Evolutionary conservation across 2,888 invertebrate genomes (phyloP).

Genomic region (Dasysyrphus albostriatus): DNA sequence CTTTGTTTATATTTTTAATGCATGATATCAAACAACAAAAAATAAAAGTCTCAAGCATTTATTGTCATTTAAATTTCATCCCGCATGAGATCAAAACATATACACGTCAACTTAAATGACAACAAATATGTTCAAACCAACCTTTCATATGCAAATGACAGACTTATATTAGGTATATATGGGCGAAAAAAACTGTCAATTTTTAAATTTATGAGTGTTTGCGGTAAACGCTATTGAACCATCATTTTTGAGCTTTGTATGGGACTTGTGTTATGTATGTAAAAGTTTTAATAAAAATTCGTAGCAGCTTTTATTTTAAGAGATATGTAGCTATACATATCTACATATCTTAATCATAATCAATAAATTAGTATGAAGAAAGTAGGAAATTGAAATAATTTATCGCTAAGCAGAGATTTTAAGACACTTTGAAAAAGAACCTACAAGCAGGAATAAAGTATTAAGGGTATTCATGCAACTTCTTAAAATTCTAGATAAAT

Average conservation of each 20-base stretch:
- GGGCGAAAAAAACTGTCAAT: constrained; percentile 23
- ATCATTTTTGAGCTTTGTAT: constrained; percentile 15
- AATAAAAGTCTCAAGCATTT: constrained; percentile 17
- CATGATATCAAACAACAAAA: not conserved
- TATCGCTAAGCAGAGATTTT: too few relatives aligned
- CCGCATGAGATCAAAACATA: constrained; percentile 40
- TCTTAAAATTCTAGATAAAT: too few relatives aligned
- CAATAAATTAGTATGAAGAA: too few relatives aligned
- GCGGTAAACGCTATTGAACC: constrained; percentile 21
- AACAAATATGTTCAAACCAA: constrained; percentile 41
- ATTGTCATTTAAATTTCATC: constrained; percentile 50
- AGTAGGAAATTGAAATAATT: too few relatives aligned
- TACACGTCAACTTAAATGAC: constrained; percentile 33
- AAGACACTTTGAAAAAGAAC: too few relatives aligned
- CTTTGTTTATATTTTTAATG: constrained; percentile 35
- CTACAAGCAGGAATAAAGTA: too few relatives aligned
- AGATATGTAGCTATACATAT: too few relatives aligned
- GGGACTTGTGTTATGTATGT: too few relatives aligned
- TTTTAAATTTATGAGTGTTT: constrained; percentile 33
- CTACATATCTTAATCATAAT: too few relatives aligned
- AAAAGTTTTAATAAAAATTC: too few relatives aligned
- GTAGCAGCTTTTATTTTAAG: too few relatives aligned
- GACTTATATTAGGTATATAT: constrained; percentile 5
- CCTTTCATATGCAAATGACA: constrained; percentile 62
- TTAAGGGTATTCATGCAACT: too few relatives aligned